These are phyloP conservation scores for Sclerodermus sp. DNA, from an alignment of 2,888 invertebrate species.

Conservation along the genomic window DNA sequence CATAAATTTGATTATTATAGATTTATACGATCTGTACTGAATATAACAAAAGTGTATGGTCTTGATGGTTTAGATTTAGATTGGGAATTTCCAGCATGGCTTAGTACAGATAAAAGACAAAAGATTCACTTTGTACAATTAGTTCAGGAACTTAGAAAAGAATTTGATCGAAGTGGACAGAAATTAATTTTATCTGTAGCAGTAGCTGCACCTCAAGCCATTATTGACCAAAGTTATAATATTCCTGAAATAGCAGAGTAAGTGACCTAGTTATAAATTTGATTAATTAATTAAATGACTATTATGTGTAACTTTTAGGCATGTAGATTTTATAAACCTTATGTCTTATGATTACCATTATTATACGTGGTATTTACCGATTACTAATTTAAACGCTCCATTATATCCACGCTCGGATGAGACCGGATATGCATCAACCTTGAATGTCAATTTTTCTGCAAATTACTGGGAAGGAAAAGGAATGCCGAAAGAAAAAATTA, in stretches of 20 bases:
- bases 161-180: conserved; percentile 63
- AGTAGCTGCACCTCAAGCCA: conserved; percentile 76
- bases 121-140: conserved; percentile 75
- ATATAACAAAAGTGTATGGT: conserved; percentile 60
- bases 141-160: conserved; percentile 71
- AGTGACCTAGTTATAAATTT: conserved; percentile 41
- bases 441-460: conserved; percentile 82
- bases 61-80: conserved; percentile 78
- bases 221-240: conserved; percentile 78
- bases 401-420: conserved; percentile 68
- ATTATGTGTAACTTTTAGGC: conserved; percentile 54
- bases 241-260: conserved; percentile 75
- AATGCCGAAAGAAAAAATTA: conserved; percentile 74
- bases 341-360: conserved; percentile 92
- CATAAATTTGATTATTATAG: conserved; percentile 36
- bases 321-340: conserved; percentile 83
- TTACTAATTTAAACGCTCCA: conserved; percentile 85
- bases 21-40: conserved; percentile 61
- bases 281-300: neutral
- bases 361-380: conserved; percentile 73
- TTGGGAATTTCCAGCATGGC: conserved; percentile 83
- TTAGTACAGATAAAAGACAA: conserved; percentile 59
- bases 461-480: conserved; percentile 77
- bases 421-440: conserved; percentile 66
- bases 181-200: conserved; percentile 72